phyloP scores from a whole-genome alignment of 92 coral and sea anemone species.

The Actinernus sp. region DNA sequence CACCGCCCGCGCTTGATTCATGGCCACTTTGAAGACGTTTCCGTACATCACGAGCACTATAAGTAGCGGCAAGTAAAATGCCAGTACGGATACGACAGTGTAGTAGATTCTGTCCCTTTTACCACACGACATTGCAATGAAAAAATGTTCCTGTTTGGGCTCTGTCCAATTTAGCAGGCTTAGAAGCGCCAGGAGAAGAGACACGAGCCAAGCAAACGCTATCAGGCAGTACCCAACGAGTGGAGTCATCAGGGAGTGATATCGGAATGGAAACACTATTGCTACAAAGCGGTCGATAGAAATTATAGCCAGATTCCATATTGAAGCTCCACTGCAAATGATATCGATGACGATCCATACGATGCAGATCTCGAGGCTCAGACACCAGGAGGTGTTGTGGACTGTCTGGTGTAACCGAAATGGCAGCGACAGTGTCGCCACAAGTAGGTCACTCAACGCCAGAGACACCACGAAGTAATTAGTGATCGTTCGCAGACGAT shows the following conservation, averaged over 20 bases:
- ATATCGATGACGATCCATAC: conserved; percentile 78
- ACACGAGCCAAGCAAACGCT: conserved; percentile 83
- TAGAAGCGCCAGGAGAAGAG: conserved; percentile 79
- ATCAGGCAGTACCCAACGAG: conserved; percentile 57
- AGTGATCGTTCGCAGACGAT: conserved; percentile 77
- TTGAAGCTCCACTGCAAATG: conserved; percentile 80
- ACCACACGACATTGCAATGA: conserved; percentile 33
- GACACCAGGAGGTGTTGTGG: conserved; percentile 92
- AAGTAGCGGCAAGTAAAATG: conserved; percentile 81
- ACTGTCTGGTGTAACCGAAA: conserved; percentile 76
- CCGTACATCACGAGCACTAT: conserved; percentile 79
- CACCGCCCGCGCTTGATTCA: conserved; percentile 81
- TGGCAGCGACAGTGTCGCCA: conserved; percentile 75
- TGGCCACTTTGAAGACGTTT: conserved; percentile 79
- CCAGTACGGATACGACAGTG: conserved; percentile 68
- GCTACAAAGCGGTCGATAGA: conserved; percentile 94
- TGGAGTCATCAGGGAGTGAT: conserved; percentile 72
- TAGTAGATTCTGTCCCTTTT: conserved; percentile 76
- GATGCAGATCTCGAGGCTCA: conserved; percentile 67
- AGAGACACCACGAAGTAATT: conserved; percentile 88
- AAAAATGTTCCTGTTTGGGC: background rate
- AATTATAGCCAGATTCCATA: conserved; percentile 87
- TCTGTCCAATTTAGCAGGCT: conserved; percentile 75
- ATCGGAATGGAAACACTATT: conserved; percentile 83
- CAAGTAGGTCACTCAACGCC: conserved; percentile 88